phyloP scores from a whole-genome alignment of 2,888 invertebrate species.

The Pterostichus madidus region DNA sequence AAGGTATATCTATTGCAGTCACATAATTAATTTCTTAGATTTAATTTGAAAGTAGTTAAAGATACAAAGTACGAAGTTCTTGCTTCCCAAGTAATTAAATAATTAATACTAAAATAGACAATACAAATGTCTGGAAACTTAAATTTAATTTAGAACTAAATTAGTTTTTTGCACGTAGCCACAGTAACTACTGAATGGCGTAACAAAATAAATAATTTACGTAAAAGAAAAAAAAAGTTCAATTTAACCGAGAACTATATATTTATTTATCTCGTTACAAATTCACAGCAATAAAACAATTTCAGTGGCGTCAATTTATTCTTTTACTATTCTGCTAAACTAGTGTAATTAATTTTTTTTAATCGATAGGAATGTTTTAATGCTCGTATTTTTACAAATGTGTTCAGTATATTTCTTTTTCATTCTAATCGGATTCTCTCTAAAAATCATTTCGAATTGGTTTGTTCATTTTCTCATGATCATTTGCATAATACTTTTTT shows the following conservation, averaged over 20 bases:
- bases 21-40: too few species aligned
- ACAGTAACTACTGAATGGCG: not conserved
- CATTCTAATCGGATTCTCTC: not conserved
- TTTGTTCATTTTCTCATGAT: not conserved
- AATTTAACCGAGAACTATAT: constrained; percentile 8
- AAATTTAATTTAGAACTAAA: constrained; percentile 24
- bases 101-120: constrained; percentile 16
- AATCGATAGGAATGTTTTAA: constrained; percentile 29
- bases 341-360: constrained; percentile 29
- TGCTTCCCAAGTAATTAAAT: constrained; percentile 8
- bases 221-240: not conserved
- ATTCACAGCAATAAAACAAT: constrained; percentile 34
- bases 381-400: constrained; percentile 24
- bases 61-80: not conserved
- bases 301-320: constrained; percentile 34
- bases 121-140: constrained; percentile 11
- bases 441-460: not conserved
- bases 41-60: too few species aligned
- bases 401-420: constrained; percentile 18
- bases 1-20: not conserved
- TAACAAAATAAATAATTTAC: constrained; percentile 41
- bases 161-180: constrained; percentile 22
- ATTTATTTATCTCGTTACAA: constrained; percentile 23
- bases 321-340: constrained; percentile 29
- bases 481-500: not conserved